These are phyloP conservation scores for Dicerorhinus sumatrensis DNA, from an alignment of 2,113 vertebrate species.

Conservation along the genomic window DNA sequence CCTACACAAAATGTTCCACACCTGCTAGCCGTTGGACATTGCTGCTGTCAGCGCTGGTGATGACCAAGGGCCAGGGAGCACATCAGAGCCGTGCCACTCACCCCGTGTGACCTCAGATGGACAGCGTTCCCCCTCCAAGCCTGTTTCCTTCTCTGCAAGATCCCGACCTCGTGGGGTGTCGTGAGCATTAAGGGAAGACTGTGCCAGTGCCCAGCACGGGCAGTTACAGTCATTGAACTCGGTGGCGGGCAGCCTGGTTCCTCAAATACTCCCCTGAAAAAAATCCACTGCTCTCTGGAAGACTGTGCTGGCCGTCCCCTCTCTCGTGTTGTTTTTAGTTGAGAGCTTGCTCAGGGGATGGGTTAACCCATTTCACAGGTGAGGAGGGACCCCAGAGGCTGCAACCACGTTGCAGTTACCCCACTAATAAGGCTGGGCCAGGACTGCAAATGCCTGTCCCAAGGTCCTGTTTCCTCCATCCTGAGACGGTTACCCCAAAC, in stretches of 20 bases:
- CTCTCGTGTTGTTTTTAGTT: not conserved
- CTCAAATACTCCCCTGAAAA: not conserved
- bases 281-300: not conserved
- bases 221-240: not conserved
- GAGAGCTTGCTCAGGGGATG: not conserved
- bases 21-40: not conserved
- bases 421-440: not conserved
- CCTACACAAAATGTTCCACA: fast-evolving
- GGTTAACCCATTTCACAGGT: not conserved
- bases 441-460: not conserved
- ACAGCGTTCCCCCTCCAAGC: not conserved
- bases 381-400: not conserved
- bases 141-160: not conserved
- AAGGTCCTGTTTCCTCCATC: not conserved
- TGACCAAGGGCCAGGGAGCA: not conserved
- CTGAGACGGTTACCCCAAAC: not conserved
- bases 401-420: not conserved
- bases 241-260: not conserved
- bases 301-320: not conserved
- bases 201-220: not conserved
- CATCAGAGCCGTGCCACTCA: not conserved
- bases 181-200: not conserved
- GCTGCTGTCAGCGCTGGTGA: not conserved
- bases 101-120: not conserved
- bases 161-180: not conserved